Evolutionary conservation across 2,888 invertebrate species (phyloP).

Genomic region (Hypercompe scribonia): DNA sequence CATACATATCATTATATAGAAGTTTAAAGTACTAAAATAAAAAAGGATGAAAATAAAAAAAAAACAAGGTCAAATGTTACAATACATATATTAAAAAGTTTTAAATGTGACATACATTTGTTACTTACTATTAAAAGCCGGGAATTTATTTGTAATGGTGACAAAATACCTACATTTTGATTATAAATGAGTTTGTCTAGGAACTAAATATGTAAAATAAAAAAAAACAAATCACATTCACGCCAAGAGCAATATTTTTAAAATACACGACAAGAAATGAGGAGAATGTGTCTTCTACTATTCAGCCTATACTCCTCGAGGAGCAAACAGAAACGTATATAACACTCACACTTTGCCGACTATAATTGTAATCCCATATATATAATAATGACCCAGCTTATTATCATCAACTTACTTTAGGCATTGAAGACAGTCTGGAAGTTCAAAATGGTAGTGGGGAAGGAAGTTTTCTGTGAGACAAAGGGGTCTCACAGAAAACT

Average conservation of each 20-base stretch:
- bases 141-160: neutral
- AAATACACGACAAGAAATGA: neutral
- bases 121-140: constrained; percentile 2
- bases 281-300: neutral
- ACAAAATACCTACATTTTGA: neutral
- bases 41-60: constrained; percentile 45
- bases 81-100: constrained; percentile 18
- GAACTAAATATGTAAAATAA: neutral
- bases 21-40: no score
- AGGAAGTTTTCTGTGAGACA: no score
- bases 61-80: constrained; percentile 32
- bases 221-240: neutral
- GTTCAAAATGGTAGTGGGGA: no score
- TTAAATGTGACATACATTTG: constrained; percentile 12
- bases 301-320: no score
- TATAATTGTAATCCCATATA: no score
- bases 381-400: no score
- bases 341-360: no score
- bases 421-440: no score
- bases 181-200: neutral
- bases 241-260: neutral
- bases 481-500: no score
- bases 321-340: no score
- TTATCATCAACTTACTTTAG: no score
- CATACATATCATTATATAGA: no score